Evolutionary conservation across 1,140 invertebrate species (phyloP), one percentile per base, ranked within the genome.

Genomic region (Bilobella aurantiaca): DNA sequence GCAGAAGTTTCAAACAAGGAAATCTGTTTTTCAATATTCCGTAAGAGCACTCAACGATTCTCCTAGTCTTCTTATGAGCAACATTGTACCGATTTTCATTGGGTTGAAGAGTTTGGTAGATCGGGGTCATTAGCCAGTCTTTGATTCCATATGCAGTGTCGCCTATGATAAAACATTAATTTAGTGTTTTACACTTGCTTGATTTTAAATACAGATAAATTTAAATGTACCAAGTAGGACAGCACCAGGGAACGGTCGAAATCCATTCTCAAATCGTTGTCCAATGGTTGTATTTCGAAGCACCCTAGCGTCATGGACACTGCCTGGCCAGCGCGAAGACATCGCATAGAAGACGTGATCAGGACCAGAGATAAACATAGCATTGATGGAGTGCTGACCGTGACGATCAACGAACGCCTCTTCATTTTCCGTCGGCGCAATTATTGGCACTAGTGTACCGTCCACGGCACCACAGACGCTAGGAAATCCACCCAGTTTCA

Each of bases 21-120:
- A 74, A 74, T 27, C 65, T 69, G 34, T 71, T 67, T 69, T 74
- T 74, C n/a, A 74, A 29, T 28, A 73, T 66, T 62, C 73, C 70
- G 27, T 63, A 65, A 0, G 69, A 32, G 59, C 64, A 60, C 66
- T 74, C 72, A 28, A 74, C 61, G 21, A 73, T 32, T 56, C 68
- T 68, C 58, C 73, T 62, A 31, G 70, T 73, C 49, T n/a, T 30
- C 56, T 69, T 66, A 59, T 73, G 70, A 49, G 60, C n/a, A n/a
- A n/a, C n/a, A 47, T 34, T 49, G 25, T 56, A 67, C 37, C 56
- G 58, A 70, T 21, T 37, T 21, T 2, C 12, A 2, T 25, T 62
- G 64, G 32, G n/a, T 14, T 23, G n/a, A 1, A 62, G 63, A 49
- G 8, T 65, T 58, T 12, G 27, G 25, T 63, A 28, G 25, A 67